Evolutionary conservation across 2,888 invertebrate species (phyloP).

Genomic region (Celastrina argiolus): DNA sequence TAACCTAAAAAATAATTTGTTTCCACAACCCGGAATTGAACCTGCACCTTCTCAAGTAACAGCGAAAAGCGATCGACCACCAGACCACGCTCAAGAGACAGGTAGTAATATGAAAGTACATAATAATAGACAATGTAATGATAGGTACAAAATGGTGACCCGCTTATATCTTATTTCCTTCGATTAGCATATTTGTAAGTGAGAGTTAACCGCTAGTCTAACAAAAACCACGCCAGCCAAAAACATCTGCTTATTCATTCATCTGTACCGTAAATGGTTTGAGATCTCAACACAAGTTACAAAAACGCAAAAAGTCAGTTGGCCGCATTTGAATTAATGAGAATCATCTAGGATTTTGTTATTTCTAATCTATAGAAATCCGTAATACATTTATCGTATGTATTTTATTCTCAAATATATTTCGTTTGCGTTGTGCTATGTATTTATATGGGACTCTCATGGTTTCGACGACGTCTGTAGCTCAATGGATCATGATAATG

Average conservation of each 20-base stretch:
- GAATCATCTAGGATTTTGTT: not conserved
- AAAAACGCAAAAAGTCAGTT: not conserved
- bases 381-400: too few species aligned
- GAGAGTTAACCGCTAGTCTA: constrained; percentile 3
- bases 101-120: not conserved
- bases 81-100: not conserved
- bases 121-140: not conserved
- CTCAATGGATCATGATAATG: too few species aligned
- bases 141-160: not conserved
- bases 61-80: not conserved
- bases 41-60: not conserved
- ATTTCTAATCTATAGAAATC: not conserved
- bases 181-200: constrained; percentile 12
- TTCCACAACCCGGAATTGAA: too few species aligned
- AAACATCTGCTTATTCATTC: constrained; percentile 11
- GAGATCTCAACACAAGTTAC: not conserved
- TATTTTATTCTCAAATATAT: too few species aligned
- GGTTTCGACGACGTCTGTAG: too few species aligned
- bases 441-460: too few species aligned
- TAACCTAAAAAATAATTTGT: not conserved
- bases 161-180: constrained; percentile 13
- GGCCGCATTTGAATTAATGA: not conserved
- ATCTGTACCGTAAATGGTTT: constrained; percentile 10
- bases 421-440: too few species aligned
- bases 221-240: not conserved